Evolutionary conservation across 2,888 invertebrate genomes (phyloP), one percentile per base, ranked within the genome.

Genomic region (Caenorhabditis drosophilae): DNA sequence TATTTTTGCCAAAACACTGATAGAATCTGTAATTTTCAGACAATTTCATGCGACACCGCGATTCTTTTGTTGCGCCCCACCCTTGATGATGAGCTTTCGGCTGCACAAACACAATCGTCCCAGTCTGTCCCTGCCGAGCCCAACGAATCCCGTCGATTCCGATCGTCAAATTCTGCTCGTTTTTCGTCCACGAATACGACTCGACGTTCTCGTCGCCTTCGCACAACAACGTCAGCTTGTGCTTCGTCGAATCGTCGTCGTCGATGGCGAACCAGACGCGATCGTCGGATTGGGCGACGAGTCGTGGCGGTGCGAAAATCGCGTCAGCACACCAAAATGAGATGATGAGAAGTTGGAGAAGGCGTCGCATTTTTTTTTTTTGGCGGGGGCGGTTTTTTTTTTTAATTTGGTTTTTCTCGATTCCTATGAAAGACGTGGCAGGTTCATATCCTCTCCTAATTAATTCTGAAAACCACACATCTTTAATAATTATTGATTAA

Each of bases 1-100:
- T 76, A 54, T 82, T 83, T 23, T 68, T 62, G 1, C 85, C 86
- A 66, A 84, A 83, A 69, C 86, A 86, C 72, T 86, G 86, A 63
- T 85, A 86, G 31, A 84, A 83, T 23, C 61, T 61, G 63, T 16
- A 49, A 48, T 23, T n/a, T 2, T 26, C 7, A 26, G 16, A 20
- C 9, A 41, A 41, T 26, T 1, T 20, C 11, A 20, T 9, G 7
- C n/a, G n/a, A n/a, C n/a, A n/a, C n/a, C n/a, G n/a, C n/a, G n/a
- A n/a, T n/a, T n/a, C n/a, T n/a, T n/a, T n/a, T n/a, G n/a, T n/a
- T n/a, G n/a, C 20, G 23, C 7, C 18, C 6, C 16, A 59, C 55
- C 68, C 68, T 48, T 70, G 49, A 48, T 67, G 56, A 23, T 50
- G 45, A 4, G 48, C 38, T 4, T 58, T 64, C 4, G 67, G 60